Percentiles rank a stretch among this genome's conserved stretches.
Evolutionary conservation across 2,888 invertebrate species (phyloP).

Genomic region (Siphlonurus alternatus): DNA sequence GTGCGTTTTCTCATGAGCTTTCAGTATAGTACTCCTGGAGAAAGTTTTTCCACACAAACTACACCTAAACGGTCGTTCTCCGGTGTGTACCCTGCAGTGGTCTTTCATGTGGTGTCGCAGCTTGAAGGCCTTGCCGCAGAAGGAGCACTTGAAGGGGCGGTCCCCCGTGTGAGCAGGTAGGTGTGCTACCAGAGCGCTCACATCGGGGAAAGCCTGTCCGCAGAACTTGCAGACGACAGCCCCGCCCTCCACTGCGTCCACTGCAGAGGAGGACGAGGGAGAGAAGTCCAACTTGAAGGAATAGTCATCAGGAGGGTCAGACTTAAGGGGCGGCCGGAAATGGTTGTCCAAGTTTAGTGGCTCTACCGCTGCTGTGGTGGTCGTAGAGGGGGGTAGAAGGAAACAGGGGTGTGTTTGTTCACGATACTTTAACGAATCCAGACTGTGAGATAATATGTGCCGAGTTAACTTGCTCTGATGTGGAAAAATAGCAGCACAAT

Average conservation of each 20-base stretch:
- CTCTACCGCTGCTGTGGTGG: conserved; percentile 13
- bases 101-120: conserved; percentile 87
- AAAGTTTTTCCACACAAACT: conserved; percentile 80
- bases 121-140: conserved; percentile 87
- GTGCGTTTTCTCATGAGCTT: conserved; percentile 86
- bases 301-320: background rate
- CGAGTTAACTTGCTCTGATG: conserved; percentile 82
- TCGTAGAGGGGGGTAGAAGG: conserved; percentile 28
- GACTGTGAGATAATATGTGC: conserved; percentile 75
- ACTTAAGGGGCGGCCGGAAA: conserved; percentile 13
- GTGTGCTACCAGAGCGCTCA: conserved; percentile 71
- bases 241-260: conserved; percentile 15
- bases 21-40: conserved; percentile 75
- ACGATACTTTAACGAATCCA: conserved; percentile 74
- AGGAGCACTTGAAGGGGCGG: conserved; percentile 83
- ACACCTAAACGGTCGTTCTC: conserved; percentile 79
- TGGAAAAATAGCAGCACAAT: conserved; percentile 76
- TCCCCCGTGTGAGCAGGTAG: conserved; percentile 81
- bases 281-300: background rate
- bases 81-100: conserved; percentile 83
- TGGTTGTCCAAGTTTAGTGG: conserved; percentile 23
- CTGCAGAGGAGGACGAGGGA: conserved; percentile 5
- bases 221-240: conserved; percentile 84
- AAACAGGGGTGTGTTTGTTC: conserved; percentile 43
- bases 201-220: conserved; percentile 83